Conservation (phyloP, 23 tunicate genomes). For the Halocynthia aurantium region DNA sequence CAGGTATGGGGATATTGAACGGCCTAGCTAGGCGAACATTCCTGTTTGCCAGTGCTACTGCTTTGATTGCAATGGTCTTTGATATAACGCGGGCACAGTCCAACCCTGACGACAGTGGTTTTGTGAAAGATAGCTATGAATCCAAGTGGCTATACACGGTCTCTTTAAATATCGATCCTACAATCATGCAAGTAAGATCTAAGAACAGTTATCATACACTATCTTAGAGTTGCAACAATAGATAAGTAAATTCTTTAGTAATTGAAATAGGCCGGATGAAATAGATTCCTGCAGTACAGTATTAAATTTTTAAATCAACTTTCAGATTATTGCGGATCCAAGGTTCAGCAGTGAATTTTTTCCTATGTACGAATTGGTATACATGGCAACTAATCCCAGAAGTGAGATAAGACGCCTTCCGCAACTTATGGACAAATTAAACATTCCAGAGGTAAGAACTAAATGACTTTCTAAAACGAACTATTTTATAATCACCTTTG, state of each 20-base stretch:
- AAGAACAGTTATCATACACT: too few relatives aligned
- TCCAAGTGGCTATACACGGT: slow-evolving; percentile 13
- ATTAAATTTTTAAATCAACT: background rate
- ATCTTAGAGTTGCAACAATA: too few relatives aligned
- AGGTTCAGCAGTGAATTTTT: slow-evolving; percentile 27
- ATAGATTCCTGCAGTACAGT: background rate
- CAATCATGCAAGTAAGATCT: slow-evolving; percentile 12
- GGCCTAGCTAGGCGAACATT: too few relatives aligned
- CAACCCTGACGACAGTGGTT: background rate
- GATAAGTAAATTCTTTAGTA: background rate
- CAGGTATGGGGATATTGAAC: too few relatives aligned
- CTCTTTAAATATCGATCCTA: slow-evolving; percentile 9
- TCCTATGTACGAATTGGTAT: slow-evolving; percentile 63
- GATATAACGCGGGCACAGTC: background rate
- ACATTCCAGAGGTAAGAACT: slow-evolving; percentile 42
- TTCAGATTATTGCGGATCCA: slow-evolving; percentile 70
- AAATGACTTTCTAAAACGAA: background rate
- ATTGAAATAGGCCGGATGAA: background rate
- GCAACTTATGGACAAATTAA: slow-evolving; percentile 39
- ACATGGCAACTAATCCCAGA: slow-evolving; percentile 48
- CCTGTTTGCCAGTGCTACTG: too few relatives aligned
- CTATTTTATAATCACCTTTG: background rate
- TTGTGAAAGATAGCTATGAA: slow-evolving; percentile 1
- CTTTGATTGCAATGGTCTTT: too few relatives aligned
- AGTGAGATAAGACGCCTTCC: slow-evolving; percentile 59